Percentiles rank a stretch among this genome's conserved stretches.
Evolutionary conservation across 1,140 invertebrate genomes (phyloP).

Genomic region (Hyles vespertilio): DNA sequence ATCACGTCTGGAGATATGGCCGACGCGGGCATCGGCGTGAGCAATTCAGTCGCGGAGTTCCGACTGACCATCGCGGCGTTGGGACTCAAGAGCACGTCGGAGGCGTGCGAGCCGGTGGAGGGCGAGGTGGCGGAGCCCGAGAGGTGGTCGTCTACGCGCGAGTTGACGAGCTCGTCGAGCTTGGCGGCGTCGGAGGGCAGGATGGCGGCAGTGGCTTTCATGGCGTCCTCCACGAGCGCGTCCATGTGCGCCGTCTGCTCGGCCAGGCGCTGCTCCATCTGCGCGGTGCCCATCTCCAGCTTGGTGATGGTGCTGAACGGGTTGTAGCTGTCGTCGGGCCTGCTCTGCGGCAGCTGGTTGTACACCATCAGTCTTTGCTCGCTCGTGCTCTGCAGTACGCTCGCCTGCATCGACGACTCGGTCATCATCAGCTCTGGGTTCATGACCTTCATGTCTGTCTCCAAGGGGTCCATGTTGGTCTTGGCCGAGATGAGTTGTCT

Average conservation of each 20-base stretch:
- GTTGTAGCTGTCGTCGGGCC: constrained; percentile 40
- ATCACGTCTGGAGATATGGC: constrained; percentile 78
- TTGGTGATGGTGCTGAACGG: constrained; percentile 57
- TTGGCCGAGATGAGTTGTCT: constrained; percentile 51
- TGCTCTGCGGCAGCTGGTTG: constrained; percentile 43
- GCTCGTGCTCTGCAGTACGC: constrained; percentile 29
- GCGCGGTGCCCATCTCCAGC: constrained; percentile 56
- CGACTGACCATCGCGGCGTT: constrained; percentile 44
- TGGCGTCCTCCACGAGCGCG: constrained; percentile 67
- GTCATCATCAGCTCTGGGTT: constrained; percentile 52
- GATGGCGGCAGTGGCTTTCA: constrained; percentile 70
- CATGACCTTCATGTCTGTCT: constrained; percentile 51
- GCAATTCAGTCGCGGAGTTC: constrained; percentile 43
- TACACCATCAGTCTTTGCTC: constrained; percentile 49
- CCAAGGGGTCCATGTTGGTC: constrained; percentile 35
- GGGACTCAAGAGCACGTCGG: constrained; percentile 72
- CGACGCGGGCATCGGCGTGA: constrained; percentile 45
- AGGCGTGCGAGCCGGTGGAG: constrained; percentile 71
- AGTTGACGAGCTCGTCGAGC: constrained; percentile 80
- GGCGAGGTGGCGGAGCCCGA: constrained; percentile 55
- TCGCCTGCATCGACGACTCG: constrained; percentile 34
- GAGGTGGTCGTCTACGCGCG: constrained; percentile 78
- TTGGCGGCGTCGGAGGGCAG: constrained; percentile 73
- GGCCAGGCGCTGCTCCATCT: constrained; percentile 67
- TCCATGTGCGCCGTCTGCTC: constrained; percentile 72